Evolutionary conservation across 2,797 vertebrate genomes (phyloP).

Genomic region (Epinephelus malabaricus): DNA sequence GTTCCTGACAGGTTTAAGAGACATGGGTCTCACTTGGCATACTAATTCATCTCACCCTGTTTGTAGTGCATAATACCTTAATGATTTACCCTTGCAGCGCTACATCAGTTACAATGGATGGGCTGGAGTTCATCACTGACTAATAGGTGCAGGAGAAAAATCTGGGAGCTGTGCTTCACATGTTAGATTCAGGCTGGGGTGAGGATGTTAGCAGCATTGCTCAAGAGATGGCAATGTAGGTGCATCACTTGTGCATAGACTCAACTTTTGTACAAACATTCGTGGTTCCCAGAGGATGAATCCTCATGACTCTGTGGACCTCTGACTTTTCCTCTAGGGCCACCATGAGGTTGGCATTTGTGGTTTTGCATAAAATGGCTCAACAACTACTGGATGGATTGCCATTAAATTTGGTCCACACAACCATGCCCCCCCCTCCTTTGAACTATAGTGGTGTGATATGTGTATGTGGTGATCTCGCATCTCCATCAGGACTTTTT

Average conservation of each 20-base stretch:
- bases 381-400: no score
- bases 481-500: no score
- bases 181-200: not conserved
- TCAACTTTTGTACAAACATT: not conserved
- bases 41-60: conserved; percentile 45
- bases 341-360: no score
- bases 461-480: no score
- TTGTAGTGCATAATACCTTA: conserved; percentile 28
- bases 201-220: not conserved
- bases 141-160: conserved; percentile 4
- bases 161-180: not conserved
- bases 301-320: no score
- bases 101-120: conserved; percentile 4
- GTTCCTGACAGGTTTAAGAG: conserved; percentile 46
- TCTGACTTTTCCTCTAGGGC: no score
- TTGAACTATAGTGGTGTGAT: no score
- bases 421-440: no score
- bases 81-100: conserved; percentile 35
- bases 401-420: no score
- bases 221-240: not conserved
- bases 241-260: not conserved
- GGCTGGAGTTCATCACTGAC: conserved; percentile 12
- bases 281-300: not conserved
- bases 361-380: no score
- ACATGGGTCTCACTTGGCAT: conserved; percentile 40